These are phyloP conservation scores for Rhingia rostrata DNA, from an alignment of 2,888 invertebrate genomes.

Conservation along the genomic window DNA sequence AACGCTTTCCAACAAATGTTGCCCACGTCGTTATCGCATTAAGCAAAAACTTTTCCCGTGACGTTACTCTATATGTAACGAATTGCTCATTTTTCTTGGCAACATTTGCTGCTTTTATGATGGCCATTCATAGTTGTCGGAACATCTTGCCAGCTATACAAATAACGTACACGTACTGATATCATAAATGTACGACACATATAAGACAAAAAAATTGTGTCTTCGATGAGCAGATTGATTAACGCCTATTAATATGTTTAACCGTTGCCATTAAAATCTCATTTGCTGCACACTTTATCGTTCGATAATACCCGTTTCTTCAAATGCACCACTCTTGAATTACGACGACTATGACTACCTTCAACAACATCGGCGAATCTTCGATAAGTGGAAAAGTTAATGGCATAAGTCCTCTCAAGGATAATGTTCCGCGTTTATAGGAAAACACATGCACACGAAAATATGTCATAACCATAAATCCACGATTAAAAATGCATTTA, in stretches of 20 bases:
- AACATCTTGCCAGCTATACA: constrained; percentile 29
- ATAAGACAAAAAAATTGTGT: background rate
- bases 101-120: constrained; percentile 52
- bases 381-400: constrained; percentile 65
- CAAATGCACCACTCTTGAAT: constrained; percentile 32
- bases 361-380: constrained; percentile 53
- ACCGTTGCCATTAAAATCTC: constrained; percentile 61
- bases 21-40: constrained; percentile 30
- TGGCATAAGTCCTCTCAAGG: constrained; percentile 39
- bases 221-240: constrained; percentile 36
- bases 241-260: constrained; percentile 48
- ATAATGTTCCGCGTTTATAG: constrained; percentile 14
- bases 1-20: constrained; percentile 1
- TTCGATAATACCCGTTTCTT: constrained; percentile 32
- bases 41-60: constrained; percentile 44
- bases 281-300: constrained; percentile 45
- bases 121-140: constrained; percentile 41
- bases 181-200: constrained; percentile 20
- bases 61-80: constrained; percentile 35
- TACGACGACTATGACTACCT: constrained; percentile 9
- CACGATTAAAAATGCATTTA: constrained; percentile 75
- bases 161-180: constrained; percentile 27
- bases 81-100: constrained; percentile 17
- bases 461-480: constrained; percentile 70
- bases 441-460: constrained; percentile 33